Conservation (phyloP, 2,888 invertebrate species). For the Eupeodes latifasciatus region DNA sequence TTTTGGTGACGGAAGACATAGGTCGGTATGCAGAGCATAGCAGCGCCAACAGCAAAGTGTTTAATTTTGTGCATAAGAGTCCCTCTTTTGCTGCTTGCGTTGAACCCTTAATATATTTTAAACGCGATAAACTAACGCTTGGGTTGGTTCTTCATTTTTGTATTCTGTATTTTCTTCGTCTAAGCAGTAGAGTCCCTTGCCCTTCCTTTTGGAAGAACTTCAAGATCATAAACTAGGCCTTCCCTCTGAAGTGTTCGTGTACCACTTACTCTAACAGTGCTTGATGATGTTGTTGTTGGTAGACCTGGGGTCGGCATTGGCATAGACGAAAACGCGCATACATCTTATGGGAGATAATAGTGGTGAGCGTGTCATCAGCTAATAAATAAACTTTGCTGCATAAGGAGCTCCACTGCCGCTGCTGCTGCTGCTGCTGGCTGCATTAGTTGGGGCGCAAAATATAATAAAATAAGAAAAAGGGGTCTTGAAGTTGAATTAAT, state of each 20-base stretch:
- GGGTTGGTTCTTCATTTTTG: slow-evolving; percentile 26
- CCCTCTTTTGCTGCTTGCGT: background rate
- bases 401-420: background rate
- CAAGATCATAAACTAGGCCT: slow-evolving; percentile 23
- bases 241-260: slow-evolving; percentile 36
- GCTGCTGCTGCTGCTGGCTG: background rate
- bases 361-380: slow-evolving; percentile 66
- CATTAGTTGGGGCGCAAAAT: slow-evolving; percentile 16
- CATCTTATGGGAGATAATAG: background rate
- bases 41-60: background rate
- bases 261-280: background rate
- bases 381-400: slow-evolving; percentile 66
- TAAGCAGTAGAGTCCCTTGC: no score
- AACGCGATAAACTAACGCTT: slow-evolving; percentile 22
- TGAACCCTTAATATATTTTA: slow-evolving; percentile 47
- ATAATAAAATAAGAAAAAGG: background rate
- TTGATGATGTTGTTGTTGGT: background rate
- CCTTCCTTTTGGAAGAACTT: background rate
- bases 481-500: slow-evolving; percentile 8
- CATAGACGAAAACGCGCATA: slow-evolving; percentile 43
- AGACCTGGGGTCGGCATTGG: background rate
- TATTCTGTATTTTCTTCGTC: background rate
- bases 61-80: background rate
- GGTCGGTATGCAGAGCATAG: no score
- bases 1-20: slow-evolving; percentile 2